phyloP scores from a whole-genome alignment of 2,888 invertebrate genomes.

The Agrotis puta region DNA sequence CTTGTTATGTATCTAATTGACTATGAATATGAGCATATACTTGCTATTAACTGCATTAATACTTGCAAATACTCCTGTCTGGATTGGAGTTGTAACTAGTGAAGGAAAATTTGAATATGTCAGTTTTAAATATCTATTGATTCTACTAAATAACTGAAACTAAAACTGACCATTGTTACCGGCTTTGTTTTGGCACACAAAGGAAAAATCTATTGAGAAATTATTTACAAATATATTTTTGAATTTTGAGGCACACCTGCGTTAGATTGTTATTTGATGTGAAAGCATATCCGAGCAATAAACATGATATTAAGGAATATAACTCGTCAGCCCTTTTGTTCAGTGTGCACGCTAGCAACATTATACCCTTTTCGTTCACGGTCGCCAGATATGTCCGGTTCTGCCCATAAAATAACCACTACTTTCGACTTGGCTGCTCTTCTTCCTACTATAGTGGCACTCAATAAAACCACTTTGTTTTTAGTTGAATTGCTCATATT shows the following conservation, averaged over 20 bases:
- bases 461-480: slow-evolving; percentile 3
- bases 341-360: slow-evolving; percentile 26
- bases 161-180: neutral
- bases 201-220: slow-evolving; percentile 6
- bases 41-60: slow-evolving; percentile 7
- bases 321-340: slow-evolving; percentile 39
- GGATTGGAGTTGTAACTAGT: slow-evolving; percentile 2
- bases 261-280: slow-evolving; percentile 1
- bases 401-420: slow-evolving; percentile 38
- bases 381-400: slow-evolving; percentile 43
- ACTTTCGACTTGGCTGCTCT: slow-evolving; percentile 29
- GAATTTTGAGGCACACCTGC: neutral
- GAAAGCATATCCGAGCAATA: slow-evolving; percentile 1
- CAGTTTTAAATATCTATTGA: neutral
- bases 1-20: slow-evolving; percentile 20
- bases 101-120: neutral
- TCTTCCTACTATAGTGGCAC: neutral
- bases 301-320: slow-evolving; percentile 20
- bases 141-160: neutral
- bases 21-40: slow-evolving; percentile 13
- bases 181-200: neutral
- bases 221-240: neutral
- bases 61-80: slow-evolving; percentile 1
- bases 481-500: too few relatives aligned
- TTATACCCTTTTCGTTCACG: slow-evolving; percentile 45